Base-by-base conservation (phyloP, 2,113 vertebrate species). In the Probosciger aterrimus region DNA sequence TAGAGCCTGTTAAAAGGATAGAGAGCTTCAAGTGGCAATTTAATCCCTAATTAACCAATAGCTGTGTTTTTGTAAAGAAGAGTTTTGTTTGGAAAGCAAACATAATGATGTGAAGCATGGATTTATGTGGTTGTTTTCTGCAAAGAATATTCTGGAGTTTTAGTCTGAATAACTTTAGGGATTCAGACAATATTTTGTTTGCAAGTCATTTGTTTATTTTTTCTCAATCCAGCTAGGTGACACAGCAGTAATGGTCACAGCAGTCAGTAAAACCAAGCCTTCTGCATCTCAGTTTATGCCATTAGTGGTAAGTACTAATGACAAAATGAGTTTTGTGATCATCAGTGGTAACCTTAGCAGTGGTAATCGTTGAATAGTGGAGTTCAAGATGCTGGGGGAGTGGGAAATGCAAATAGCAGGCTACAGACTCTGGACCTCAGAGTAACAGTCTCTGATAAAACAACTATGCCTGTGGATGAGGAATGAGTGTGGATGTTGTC, bases 191-290 rank as follows among this genome's bases (percentile, higher is more conserved):
- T 69, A 7, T 6, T 71, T 69, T 77, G 7, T 12, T 71, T 82
- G 33, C 9, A 22, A 23, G 1, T 75, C 31, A 80, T 24, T 82
- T 22, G 49, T 53, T 15, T 69, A n/a, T 93, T 69, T 92, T 83
- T 83, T 8, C 92, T 80, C 92, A 47, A 85, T 63, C 69, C 95
- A 99, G 99, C 96, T 99, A 92, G 99, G 99, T 62, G 98, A 99
- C 30, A 99, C 99, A 30, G 98, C 99, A 13, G 99, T 99, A 69
- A 99, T 99, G 99, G 99, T 99, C 85, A 99, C 99, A 28, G 99
- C 99, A 15, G 99, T 99, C 94, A 99, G 99, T 97, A 99, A 99
- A 97, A 99, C 98, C 68, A 99, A 99, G 93, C 98, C 99, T 17
- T 98, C 99, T 70, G 75, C 98, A 0, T 98, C 99, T 75, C 99